Percentiles rank a stretch among this genome's conserved stretches.
These are phyloP conservation scores for Bucco capensis DNA, from an alignment of 2,113 vertebrate species.

Conservation along the genomic window DNA sequence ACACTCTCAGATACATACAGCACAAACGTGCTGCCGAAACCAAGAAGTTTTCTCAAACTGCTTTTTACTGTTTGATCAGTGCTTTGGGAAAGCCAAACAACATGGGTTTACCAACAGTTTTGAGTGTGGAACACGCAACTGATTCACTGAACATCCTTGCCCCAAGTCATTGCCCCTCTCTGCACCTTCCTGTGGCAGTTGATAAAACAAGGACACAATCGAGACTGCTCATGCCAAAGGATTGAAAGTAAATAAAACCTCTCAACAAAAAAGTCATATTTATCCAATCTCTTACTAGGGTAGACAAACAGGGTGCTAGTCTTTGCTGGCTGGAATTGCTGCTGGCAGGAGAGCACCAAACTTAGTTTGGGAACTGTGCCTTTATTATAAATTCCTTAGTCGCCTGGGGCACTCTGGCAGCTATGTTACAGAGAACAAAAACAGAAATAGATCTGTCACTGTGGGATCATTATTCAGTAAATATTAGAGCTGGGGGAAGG, in stretches of 20 bases:
- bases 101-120: neutral
- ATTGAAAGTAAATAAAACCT: neutral
- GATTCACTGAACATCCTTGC: neutral
- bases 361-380: slow-evolving; percentile 13
- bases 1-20: neutral
- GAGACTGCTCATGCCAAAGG: neutral
- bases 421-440: slow-evolving; percentile 42
- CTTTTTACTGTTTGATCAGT: neutral
- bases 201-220: rapidly evolving
- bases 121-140: rapidly evolving
- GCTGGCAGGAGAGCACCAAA: neutral
- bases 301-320: neutral
- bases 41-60: neutral
- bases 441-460: slow-evolving; percentile 57
- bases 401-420: neutral
- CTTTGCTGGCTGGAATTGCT: neutral
- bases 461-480: neutral
- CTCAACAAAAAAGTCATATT: neutral
- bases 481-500: slow-evolving; percentile 25
- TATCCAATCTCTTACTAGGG: neutral
- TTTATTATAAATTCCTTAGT: slow-evolving; percentile 48
- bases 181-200: neutral
- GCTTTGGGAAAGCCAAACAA: neutral
- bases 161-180: neutral
- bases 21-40: neutral